These are phyloP conservation scores for Aptenodytes patagonicus DNA, from an alignment of 2,113 vertebrate species.

Conservation along the genomic window DNA sequence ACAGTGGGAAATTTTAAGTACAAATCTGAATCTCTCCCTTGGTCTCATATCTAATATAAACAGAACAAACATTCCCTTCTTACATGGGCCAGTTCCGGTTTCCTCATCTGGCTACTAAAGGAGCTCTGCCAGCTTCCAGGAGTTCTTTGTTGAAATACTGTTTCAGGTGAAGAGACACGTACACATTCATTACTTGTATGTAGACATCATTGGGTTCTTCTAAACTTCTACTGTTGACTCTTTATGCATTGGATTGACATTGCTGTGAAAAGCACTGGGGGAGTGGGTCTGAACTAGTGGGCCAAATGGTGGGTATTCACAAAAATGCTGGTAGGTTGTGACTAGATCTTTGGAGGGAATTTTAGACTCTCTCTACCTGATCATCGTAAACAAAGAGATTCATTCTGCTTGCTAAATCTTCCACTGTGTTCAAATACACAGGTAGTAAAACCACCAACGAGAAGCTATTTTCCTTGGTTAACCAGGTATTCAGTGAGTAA, in stretches of 20 bases:
- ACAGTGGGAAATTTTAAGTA: not conserved
- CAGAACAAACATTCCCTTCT: not conserved
- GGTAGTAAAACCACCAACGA: not conserved
- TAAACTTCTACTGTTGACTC: not conserved
- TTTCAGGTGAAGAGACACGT: not conserved
- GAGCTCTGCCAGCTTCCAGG: not conserved
- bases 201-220: not conserved
- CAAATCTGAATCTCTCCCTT: not conserved
- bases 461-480: not conserved
- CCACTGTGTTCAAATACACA: not conserved
- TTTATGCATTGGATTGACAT: not conserved
- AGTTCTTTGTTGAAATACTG: not conserved
- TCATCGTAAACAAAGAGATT: not conserved
- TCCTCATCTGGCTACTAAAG: not conserved
- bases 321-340: not conserved
- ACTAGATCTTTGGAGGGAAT: not conserved
- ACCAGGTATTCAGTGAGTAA: not conserved
- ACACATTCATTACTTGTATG: not conserved
- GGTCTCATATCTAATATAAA: not conserved
- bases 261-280: not conserved
- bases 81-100: not conserved
- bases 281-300: not conserved
- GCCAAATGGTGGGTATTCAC: not conserved
- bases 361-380: not conserved
- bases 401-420: not conserved